Percentiles rank a stretch among this genome's conserved stretches.
phyloP scores from a whole-genome alignment of 2,888 invertebrate species.

The Onthophagus sagittarius region DNA sequence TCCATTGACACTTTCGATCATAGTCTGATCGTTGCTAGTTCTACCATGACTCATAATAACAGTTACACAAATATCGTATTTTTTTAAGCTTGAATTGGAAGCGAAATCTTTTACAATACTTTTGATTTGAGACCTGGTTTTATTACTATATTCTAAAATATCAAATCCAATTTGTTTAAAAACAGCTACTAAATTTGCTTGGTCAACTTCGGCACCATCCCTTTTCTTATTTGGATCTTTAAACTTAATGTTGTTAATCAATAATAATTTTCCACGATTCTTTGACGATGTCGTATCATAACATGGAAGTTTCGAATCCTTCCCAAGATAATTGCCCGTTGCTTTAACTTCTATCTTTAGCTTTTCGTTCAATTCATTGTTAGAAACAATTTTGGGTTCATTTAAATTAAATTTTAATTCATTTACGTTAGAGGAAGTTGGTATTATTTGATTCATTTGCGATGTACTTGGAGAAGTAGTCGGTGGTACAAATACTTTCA shows the following conservation, averaged over 20 bases:
- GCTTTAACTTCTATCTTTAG: background rate
- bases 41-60: conserved; percentile 67
- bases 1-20: conserved; percentile 59
- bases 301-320: conserved; percentile 30
- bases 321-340: background rate
- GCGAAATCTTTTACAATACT: conserved; percentile 47
- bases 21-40: conserved; percentile 45
- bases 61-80: conserved; percentile 60
- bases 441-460: too few relatives aligned
- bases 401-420: background rate
- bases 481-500: too few relatives aligned
- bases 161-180: conserved; percentile 59
- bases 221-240: conserved; percentile 36
- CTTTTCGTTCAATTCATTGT: background rate
- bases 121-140: conserved; percentile 44
- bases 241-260: conserved; percentile 45
- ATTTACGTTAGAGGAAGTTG: background rate
- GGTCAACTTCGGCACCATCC: conserved; percentile 60
- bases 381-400: background rate
- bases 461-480: too few relatives aligned
- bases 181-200: conserved; percentile 55
- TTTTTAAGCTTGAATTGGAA: conserved; percentile 44
- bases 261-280: conserved; percentile 37
- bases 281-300: conserved; percentile 36
- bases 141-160: conserved; percentile 48